Conservation (phyloP, 2,797 vertebrate species). For the Ctenopoma kingsleyae region DNA sequence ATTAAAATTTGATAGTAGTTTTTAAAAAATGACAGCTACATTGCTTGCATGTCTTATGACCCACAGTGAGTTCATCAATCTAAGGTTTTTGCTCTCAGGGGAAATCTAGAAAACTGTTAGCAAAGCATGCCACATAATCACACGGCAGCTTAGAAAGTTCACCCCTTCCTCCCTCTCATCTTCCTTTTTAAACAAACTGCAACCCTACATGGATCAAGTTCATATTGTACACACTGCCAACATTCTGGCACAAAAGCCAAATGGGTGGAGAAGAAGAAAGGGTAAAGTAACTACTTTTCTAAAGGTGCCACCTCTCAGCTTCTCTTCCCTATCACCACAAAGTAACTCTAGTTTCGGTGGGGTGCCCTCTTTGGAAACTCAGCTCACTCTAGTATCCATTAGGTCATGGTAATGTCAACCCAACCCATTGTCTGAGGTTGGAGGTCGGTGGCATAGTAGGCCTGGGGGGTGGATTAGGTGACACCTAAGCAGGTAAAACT, state of each 20-base stretch:
- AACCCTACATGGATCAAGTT: constrained; percentile 70
- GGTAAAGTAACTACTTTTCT: constrained; percentile 66
- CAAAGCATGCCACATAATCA: constrained; percentile 44
- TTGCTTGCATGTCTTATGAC: constrained; percentile 8
- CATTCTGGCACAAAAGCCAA: constrained; percentile 71
- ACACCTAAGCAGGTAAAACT: constrained; percentile 84
- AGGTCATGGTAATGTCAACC: constrained; percentile 83
- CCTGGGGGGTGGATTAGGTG: constrained; percentile 78
- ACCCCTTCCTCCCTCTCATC: constrained; percentile 49
- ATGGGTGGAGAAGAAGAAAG: constrained; percentile 53
- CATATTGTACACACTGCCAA: constrained; percentile 63
- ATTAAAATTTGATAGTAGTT: neutral
- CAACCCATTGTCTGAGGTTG: constrained; percentile 77
- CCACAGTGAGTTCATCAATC: constrained; percentile 30
- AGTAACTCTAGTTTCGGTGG: constrained; percentile 72
- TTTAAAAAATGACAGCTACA: neutral
- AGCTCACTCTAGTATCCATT: constrained; percentile 64
- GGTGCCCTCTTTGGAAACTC: constrained; percentile 72
- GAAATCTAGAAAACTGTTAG: constrained; percentile 41
- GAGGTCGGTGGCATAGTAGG: constrained; percentile 75
- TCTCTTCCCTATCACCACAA: constrained; percentile 43
- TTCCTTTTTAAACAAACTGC: constrained; percentile 68
- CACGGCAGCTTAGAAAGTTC: constrained; percentile 50
- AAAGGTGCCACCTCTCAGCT: constrained; percentile 48
- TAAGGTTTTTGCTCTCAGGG: constrained; percentile 22